A percentile compares a stretch with the other conserved stretches of the same genome.
Conservation (phyloP, 2,888 invertebrate species). For the Leucophenga maculata region DNA sequence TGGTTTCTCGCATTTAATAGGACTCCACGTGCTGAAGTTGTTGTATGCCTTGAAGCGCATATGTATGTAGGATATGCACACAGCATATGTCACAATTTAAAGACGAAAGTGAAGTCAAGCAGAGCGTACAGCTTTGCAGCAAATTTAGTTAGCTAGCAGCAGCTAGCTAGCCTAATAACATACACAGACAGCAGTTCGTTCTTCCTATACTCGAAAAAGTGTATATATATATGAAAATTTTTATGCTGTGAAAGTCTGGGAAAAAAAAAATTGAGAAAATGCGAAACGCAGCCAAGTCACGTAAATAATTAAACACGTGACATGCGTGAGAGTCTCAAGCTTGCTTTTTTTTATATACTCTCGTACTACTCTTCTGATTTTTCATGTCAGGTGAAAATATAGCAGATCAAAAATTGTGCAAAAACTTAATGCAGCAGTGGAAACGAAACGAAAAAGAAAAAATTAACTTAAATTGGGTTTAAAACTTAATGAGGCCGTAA, state of each 20-base stretch:
- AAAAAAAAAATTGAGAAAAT: conserved; percentile 21
- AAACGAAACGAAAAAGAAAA: too few species aligned
- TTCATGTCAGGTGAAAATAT: background rate
- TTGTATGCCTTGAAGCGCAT: conserved; percentile 5
- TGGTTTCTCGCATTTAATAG: background rate
- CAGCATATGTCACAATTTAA: conserved; percentile 13
- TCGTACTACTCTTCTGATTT: background rate
- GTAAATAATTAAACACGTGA: conserved; percentile 73
- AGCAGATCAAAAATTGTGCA: background rate
- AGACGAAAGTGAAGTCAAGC: background rate
- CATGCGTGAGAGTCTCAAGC: conserved; percentile 65
- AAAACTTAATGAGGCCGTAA: too few species aligned
- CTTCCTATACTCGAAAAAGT: too few species aligned
- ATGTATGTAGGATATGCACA: background rate
- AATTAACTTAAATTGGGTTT: too few species aligned
- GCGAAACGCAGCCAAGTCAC: conserved; percentile 70
- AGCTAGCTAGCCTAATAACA: conserved; percentile 9
- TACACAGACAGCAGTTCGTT: too few species aligned
- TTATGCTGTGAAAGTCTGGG: too few species aligned
- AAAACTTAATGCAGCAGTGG: too few species aligned
- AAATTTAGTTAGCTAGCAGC: too few species aligned
- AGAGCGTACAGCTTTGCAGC: too few species aligned
- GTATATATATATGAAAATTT: too few species aligned
- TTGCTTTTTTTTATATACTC: conserved; percentile 17
- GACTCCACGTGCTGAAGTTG: background rate